These are phyloP conservation scores for Nycticryphes semicollaris DNA, from an alignment of 2,113 vertebrate species.

Conservation along the genomic window DNA sequence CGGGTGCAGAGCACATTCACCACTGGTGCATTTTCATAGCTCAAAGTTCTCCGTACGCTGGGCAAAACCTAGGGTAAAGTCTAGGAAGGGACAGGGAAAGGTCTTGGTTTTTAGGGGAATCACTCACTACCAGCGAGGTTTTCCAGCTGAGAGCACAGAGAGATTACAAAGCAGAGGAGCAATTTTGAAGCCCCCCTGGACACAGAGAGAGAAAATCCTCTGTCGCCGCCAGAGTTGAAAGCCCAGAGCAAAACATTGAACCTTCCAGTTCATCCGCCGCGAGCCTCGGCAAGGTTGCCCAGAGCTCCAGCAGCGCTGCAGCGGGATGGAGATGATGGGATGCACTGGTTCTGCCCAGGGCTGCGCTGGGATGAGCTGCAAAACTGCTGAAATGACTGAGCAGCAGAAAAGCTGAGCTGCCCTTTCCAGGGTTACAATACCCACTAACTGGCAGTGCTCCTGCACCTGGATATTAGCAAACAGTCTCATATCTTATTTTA, in stretches of 20 bases:
- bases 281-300: background rate
- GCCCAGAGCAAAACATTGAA: background rate
- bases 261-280: background rate
- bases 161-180: background rate
- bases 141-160: background rate
- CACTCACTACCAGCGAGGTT: background rate
- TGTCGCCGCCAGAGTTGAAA: background rate
- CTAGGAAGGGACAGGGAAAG: background rate
- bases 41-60: background rate
- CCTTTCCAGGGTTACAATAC: accelerated
- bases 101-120: background rate
- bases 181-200: background rate
- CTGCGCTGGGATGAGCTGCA: background rate
- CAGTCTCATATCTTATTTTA: background rate
- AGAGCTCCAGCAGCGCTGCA: background rate
- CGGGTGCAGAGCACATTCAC: background rate
- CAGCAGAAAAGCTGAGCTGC: background rate
- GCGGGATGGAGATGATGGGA: background rate
- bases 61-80: background rate
- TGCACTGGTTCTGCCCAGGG: background rate
- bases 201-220: background rate
- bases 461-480: background rate
- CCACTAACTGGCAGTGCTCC: background rate
- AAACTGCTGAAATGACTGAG: background rate
- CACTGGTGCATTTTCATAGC: background rate